Base-by-base conservation (phyloP, 2,797 vertebrate species). In the Enteromius mattozi region DNA sequence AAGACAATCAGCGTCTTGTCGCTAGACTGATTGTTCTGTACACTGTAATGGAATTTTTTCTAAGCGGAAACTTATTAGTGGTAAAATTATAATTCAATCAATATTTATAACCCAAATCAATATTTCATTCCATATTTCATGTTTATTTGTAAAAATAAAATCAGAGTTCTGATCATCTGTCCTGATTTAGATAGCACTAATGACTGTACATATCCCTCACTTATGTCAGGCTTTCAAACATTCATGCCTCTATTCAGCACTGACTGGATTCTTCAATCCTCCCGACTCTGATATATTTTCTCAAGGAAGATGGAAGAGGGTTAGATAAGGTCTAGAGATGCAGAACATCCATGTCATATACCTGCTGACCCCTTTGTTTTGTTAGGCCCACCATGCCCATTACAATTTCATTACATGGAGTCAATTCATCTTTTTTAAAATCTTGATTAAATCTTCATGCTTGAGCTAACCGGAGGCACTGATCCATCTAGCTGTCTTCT, bases 361-460 rank as follows among this genome's bases (percentile, higher is more conserved):
- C 79, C 86, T 86, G 79, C 82, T 80, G 70, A 83, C 71, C 84
- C 54, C 49, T 85, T 77, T 83, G 77, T 74, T 83, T 21, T 6
- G 56, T 77, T 87, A 37, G 47, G 77, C 78, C 83, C 45, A 21
- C 80, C 74, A 47, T 83, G 79, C 76, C 82, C 56, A 81, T 80
- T 87, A 45, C 85, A 88, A 86, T 89, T 88, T 86, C 83, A 89
- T 89, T 88, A 86, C 77, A 59, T 86, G 80, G 83, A 89, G 77
- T 78, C 86, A 88, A 89, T 89, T 88, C 45, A 86, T 86, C 82
- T 88, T 86, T 84, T 84, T 89, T 81, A 49, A 86, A 86, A 89
- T 89, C 88, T 80, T 86, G 85, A 88, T 89, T 86, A 86, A 88
- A 88, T 88, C 85, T 89, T 88, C 85, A 88, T 86, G 88, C 85